Percentiles rank a stretch among this genome's conserved stretches.
phyloP scores from a whole-genome alignment of 2,888 invertebrate species.

The Cryptocheilus praepositus region DNA sequence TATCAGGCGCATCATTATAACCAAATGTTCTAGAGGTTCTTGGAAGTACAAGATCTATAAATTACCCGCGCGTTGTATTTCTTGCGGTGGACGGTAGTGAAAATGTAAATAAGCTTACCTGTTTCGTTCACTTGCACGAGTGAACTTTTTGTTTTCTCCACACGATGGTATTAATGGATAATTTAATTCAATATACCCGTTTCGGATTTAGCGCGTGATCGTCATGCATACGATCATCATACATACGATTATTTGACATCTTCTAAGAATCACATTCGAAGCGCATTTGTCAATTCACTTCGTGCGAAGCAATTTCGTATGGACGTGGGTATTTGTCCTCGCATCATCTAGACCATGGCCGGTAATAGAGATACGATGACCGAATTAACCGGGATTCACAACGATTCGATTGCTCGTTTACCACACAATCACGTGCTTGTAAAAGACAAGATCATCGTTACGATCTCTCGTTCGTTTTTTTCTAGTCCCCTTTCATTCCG shows the following conservation, averaged over 20 bases:
- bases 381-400: slow-evolving; percentile 41
- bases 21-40: background rate
- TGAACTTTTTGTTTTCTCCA: no score
- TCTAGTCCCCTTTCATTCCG: slow-evolving; percentile 9
- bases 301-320: slow-evolving; percentile 15
- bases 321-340: slow-evolving; percentile 26
- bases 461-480: slow-evolving; percentile 26
- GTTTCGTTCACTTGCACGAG: no score
- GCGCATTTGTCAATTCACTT: no score
- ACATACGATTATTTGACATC: no score
- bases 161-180: no score
- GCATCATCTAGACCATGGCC: slow-evolving; percentile 25
- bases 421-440: slow-evolving; percentile 43
- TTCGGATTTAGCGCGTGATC: no score
- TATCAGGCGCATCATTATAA: slow-evolving; percentile 11
- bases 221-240: no score
- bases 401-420: slow-evolving; percentile 51
- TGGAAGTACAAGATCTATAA: no score
- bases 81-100: background rate
- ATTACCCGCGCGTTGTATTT: slow-evolving; percentile 14
- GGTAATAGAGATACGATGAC: slow-evolving; percentile 34
- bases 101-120: no score
- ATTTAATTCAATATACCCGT: no score
- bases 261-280: no score
- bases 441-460: slow-evolving; percentile 46